These are phyloP conservation scores for Galeruca laticollis DNA, from an alignment of 2,888 invertebrate species.

Conservation along the genomic window DNA sequence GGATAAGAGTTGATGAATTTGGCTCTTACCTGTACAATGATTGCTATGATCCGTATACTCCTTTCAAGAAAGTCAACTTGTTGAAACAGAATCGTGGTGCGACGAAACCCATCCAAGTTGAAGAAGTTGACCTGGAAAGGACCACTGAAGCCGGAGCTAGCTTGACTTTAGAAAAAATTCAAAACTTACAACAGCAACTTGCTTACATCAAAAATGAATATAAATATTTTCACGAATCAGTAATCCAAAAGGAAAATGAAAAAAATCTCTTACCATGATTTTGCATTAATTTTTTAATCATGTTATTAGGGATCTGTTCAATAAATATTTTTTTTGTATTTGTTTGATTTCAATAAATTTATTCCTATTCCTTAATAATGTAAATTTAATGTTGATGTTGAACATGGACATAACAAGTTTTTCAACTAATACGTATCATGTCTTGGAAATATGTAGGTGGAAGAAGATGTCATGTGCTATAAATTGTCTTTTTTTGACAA, in stretches of 20 bases:
- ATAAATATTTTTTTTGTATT: neutral
- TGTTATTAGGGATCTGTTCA: neutral
- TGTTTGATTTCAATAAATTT: neutral
- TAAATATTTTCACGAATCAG: conserved; percentile 17
- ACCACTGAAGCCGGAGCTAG: conserved; percentile 1
- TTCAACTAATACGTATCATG: no score
- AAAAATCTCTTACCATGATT: conserved; percentile 8
- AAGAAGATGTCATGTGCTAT: no score
- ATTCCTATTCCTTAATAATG: neutral
- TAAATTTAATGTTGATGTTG: neutral
- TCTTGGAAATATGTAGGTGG: no score
- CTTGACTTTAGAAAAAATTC: no score
- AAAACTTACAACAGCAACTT: conserved; percentile 16
- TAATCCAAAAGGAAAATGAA: conserved; percentile 6
- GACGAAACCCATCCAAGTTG: neutral
- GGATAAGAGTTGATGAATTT: conserved; percentile 17
- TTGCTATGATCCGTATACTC: conserved; percentile 3
- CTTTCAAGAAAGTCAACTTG: neutral
- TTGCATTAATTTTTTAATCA: neutral
- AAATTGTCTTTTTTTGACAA: neutral
- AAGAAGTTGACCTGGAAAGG: conserved; percentile 8
- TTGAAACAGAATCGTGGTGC: conserved; percentile 5
- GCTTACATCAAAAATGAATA: conserved; percentile 17
- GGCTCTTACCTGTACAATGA: conserved; percentile 22
- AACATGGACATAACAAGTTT: conserved; percentile 1